Conservation (phyloP, 2,888 invertebrate species). For the Hydroisotoma schaefferi region DNA sequence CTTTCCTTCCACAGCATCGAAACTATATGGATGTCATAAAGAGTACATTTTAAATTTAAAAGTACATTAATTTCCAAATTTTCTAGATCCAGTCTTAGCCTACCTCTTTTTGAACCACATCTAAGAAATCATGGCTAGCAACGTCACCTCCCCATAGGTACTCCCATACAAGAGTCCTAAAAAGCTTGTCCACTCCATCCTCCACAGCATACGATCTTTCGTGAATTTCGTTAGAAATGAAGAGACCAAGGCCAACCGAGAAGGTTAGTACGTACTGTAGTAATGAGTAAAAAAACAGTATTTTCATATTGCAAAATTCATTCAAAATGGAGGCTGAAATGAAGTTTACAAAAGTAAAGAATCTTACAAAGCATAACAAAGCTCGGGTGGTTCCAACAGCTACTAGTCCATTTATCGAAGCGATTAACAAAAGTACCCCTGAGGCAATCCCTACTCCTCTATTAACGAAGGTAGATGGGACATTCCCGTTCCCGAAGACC, state of each 20-base stretch:
- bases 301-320: too few relatives aligned
- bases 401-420: too few relatives aligned
- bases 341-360: too few relatives aligned
- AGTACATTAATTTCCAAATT: neutral
- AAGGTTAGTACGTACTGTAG: neutral
- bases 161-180: neutral
- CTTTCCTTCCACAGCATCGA: neutral
- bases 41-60: neutral
- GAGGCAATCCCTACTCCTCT: too few relatives aligned
- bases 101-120: neutral
- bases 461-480: too few relatives aligned
- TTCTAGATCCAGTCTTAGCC: neutral
- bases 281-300: too few relatives aligned
- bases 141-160: neutral
- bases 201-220: neutral
- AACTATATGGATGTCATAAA: neutral
- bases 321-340: too few relatives aligned
- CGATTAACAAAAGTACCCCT: too few relatives aligned
- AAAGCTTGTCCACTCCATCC: neutral
- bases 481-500: too few relatives aligned
- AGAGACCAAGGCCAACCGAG: neutral
- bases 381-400: too few relatives aligned
- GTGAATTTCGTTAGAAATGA: neutral
- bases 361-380: too few relatives aligned
- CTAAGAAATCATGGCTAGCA: neutral